These are phyloP conservation scores for Cynocephalus volans DNA, from an alignment of 2,113 vertebrate genomes.

Conservation along the genomic window DNA sequence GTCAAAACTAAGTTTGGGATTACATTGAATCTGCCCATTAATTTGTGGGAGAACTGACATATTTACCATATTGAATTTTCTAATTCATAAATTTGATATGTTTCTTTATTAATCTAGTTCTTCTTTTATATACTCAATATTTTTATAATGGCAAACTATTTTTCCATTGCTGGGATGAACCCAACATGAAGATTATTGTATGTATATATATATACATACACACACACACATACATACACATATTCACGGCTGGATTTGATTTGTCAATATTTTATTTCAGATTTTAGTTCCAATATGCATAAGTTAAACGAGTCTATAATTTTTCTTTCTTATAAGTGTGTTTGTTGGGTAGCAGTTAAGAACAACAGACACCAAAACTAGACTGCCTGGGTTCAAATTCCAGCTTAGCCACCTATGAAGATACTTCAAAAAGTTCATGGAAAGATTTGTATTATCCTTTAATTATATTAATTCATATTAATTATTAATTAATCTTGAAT, in stretches of 20 bases:
- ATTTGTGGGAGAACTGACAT: neutral
- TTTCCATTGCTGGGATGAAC: neutral
- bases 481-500: neutral
- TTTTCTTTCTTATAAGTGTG: neutral
- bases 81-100: neutral
- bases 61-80: neutral
- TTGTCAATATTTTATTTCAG: constrained; percentile 3
- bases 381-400: neutral
- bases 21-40: neutral
- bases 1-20: neutral
- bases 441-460: too few relatives aligned
- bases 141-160: constrained; percentile 1
- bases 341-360: neutral
- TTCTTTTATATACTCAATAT: neutral
- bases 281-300: constrained; percentile 7
- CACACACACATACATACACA: neutral
- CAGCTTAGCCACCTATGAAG: neutral
- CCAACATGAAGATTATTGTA: neutral
- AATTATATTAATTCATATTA: neutral
- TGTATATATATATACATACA: neutral
- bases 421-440: too few relatives aligned
- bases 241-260: neutral
- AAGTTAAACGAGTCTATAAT: neutral
- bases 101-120: neutral
- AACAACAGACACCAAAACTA: neutral